Evolutionary conservation across 2,888 invertebrate species (phyloP).

Genomic region (Stenurella melanura): DNA sequence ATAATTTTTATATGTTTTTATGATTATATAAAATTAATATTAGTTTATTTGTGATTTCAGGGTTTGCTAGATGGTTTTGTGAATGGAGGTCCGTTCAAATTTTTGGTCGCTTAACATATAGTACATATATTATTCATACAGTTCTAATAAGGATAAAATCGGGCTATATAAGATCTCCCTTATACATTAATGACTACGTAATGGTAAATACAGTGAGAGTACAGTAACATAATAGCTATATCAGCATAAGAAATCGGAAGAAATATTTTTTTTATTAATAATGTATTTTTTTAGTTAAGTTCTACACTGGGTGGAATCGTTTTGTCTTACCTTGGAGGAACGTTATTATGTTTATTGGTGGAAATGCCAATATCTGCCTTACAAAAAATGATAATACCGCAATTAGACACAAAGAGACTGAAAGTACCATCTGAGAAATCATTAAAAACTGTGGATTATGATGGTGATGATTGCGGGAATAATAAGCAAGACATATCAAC

Average conservation of each 20-base stretch:
- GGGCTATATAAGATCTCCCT: constrained; percentile 57
- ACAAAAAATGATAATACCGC: constrained; percentile 59
- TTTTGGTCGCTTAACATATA: constrained; percentile 64
- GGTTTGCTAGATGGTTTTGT: constrained; percentile 59
- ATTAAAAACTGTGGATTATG: constrained; percentile 44
- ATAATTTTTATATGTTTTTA: too few relatives aligned
- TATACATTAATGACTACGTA: constrained; percentile 54
- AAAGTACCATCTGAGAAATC: constrained; percentile 46
- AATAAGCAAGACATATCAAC: constrained; percentile 23
- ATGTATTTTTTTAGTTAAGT: constrained; percentile 51
- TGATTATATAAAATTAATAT: too few relatives aligned
- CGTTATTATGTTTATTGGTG: constrained; percentile 62
- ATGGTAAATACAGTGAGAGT: constrained; percentile 52
- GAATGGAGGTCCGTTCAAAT: constrained; percentile 60
- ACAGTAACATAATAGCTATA: too few relatives aligned
- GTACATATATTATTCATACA: constrained; percentile 63
- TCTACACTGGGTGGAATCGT: constrained; percentile 57
- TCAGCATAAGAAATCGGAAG: too few relatives aligned
- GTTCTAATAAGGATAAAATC: constrained; percentile 55
- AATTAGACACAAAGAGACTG: not conserved
- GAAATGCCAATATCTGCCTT: constrained; percentile 67
- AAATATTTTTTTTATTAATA: not conserved
- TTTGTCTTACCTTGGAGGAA: constrained; percentile 61
- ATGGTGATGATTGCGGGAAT: constrained; percentile 28
- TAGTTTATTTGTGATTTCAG: constrained; percentile 48